These are phyloP conservation scores for Paramormyrops hopkinsi DNA, from an alignment of 2,797 vertebrate genomes.

Conservation along the genomic window DNA sequence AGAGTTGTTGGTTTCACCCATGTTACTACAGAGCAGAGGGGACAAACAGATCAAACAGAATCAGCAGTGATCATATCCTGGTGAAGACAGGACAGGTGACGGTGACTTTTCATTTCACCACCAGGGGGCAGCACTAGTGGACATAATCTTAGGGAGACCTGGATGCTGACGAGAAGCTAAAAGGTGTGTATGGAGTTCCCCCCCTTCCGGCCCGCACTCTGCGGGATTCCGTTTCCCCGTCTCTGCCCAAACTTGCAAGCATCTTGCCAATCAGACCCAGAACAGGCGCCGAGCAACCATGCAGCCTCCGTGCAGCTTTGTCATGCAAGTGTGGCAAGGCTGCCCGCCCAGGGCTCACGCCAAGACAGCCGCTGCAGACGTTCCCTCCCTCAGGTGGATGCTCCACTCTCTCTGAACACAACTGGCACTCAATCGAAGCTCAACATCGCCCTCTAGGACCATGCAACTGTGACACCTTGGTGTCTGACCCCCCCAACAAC, in stretches of 20 bases:
- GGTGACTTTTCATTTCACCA: not conserved
- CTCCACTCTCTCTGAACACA: not conserved
- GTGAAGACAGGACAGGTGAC: not conserved
- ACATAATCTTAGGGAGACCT: not conserved
- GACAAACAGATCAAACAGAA: not conserved
- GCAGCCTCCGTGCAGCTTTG: not conserved
- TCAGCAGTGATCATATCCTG: not conserved
- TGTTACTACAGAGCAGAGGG: slow-evolving; percentile 33
- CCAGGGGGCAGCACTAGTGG: not conserved
- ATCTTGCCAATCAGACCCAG: not conserved
- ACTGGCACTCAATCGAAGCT: not conserved
- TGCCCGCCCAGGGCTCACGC: not conserved
- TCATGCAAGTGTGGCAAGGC: not conserved
- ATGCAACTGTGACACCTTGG: not conserved
- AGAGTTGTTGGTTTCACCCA: slow-evolving; percentile 48
- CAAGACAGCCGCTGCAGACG: not conserved
- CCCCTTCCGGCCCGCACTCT: not conserved
- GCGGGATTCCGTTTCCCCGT: not conserved
- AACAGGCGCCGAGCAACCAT: not conserved
- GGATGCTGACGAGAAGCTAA: not conserved
- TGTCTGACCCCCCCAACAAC: not conserved
- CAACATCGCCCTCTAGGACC: not conserved
- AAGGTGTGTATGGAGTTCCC: not conserved
- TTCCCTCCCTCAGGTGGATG: not conserved
- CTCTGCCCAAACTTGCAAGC: not conserved